phyloP scores from a whole-genome alignment of 1,140 invertebrate genomes.

The Diorhabda elongata region DNA sequence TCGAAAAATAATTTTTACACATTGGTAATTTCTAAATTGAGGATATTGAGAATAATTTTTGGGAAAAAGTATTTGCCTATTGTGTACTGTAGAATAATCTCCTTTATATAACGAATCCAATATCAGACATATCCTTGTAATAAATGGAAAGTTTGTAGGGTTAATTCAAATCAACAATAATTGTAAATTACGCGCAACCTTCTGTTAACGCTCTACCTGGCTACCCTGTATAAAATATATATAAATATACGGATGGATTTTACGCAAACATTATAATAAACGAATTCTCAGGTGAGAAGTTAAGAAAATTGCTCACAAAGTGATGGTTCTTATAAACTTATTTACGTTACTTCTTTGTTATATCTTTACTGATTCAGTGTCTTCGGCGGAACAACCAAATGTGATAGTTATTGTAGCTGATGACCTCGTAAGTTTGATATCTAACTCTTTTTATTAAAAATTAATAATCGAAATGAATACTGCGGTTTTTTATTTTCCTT shows the following conservation, averaged over 20 bases:
- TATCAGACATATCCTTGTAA: no score
- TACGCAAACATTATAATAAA: slow-evolving; percentile 8
- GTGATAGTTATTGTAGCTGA: slow-evolving; percentile 59
- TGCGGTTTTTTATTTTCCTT: no score
- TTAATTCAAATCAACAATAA: no score
- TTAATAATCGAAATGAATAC: no score
- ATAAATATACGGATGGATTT: slow-evolving; percentile 22
- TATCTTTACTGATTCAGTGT: neutral
- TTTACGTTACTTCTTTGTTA: slow-evolving; percentile 14
- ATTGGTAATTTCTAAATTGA: no score
- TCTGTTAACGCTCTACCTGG: slow-evolving; percentile 32
- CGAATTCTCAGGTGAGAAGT: neutral
- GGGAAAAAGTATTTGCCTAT: no score
- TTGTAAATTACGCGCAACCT: slow-evolving; percentile 23
- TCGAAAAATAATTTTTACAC: no score
- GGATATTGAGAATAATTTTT: no score
- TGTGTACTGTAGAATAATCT: no score
- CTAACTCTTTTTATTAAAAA: neutral
- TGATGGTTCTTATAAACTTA: neutral
- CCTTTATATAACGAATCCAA: no score
- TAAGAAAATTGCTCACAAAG: neutral
- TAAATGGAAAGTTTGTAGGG: no score
- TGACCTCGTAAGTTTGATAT: slow-evolving; percentile 52
- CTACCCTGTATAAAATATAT: slow-evolving; percentile 21
- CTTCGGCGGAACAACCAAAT: slow-evolving; percentile 46